Conservation (phyloP, 2,113 vertebrate species). For the Brachypteracias leptosomus region DNA sequence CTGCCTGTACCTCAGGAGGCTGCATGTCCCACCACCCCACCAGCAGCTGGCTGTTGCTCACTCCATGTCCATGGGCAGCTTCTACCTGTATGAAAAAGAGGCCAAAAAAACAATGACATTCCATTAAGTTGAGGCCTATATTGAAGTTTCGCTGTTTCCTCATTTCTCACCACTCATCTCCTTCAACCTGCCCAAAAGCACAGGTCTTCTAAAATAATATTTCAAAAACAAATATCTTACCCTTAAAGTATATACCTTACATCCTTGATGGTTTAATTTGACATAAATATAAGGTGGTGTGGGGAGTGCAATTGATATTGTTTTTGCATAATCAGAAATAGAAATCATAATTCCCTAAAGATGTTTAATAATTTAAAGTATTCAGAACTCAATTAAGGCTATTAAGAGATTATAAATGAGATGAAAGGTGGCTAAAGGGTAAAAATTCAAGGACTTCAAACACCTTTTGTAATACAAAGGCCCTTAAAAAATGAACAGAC, state of each 20-base stretch:
- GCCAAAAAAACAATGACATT: background rate
- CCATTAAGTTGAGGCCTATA: background rate
- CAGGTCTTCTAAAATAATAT: background rate
- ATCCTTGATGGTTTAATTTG: background rate
- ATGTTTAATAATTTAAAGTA: slow-evolving; percentile 39
- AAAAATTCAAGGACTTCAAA: slow-evolving; percentile 61
- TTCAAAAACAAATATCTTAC: background rate
- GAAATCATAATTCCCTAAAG: slow-evolving; percentile 9
- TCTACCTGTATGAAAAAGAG: fast-evolving
- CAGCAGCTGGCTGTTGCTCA: background rate
- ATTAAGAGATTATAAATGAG: slow-evolving; percentile 64
- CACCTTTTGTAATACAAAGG: slow-evolving; percentile 45
- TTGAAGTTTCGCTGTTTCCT: background rate
- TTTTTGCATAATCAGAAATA: slow-evolving; percentile 36
- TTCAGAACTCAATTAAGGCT: slow-evolving; percentile 50
- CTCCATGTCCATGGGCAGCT: background rate
- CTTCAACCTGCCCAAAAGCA: background rate
- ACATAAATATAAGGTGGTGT: background rate
- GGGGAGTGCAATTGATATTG: background rate
- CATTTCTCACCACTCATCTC: background rate
- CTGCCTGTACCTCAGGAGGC: fast-evolving
- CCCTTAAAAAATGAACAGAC: slow-evolving; percentile 23
- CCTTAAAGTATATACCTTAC: background rate
- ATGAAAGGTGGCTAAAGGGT: slow-evolving; percentile 56
- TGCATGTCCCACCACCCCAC: background rate